Conservation (phyloP, 1,140 invertebrate genomes). For the Diprion similis region DNA sequence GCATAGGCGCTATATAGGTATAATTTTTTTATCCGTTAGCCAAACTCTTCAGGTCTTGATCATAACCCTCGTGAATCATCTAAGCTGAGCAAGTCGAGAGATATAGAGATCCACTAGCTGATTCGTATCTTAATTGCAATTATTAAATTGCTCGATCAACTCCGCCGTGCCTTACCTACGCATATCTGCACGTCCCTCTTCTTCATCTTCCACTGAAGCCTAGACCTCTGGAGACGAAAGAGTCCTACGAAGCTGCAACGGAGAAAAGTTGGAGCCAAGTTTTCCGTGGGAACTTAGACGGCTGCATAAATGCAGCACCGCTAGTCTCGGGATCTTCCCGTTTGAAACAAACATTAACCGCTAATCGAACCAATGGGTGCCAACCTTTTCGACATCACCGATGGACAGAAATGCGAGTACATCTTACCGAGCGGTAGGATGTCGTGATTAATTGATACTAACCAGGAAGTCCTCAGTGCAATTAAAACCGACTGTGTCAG, state of each 20-base stretch:
- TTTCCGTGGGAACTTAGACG: background rate
- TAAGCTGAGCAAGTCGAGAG: background rate
- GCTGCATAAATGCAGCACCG: background rate
- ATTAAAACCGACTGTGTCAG: background rate
- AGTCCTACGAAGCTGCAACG: background rate
- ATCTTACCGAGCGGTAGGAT: background rate
- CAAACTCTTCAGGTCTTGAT: background rate
- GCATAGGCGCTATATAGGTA: background rate
- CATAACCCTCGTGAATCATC: background rate
- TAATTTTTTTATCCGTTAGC: background rate
- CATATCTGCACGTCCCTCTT: background rate
- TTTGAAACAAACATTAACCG: background rate
- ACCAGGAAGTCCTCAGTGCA: background rate
- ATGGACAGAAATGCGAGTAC: background rate
- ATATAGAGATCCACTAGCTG: background rate
- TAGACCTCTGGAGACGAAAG: background rate
- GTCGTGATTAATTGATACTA: background rate
- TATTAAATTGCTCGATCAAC: constrained; percentile 5
- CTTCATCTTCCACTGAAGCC: background rate
- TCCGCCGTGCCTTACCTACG: background rate
- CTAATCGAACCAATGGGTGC: background rate
- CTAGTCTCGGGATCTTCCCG: too few relatives aligned
- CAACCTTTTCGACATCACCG: background rate
- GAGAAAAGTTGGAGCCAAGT: background rate
- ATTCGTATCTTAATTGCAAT: constrained; percentile 8